Percentiles rank a stretch among this genome's conserved stretches.
Conservation (phyloP, 2,888 invertebrate genomes). For the Acanthococcus lagerstroemiae region DNA sequence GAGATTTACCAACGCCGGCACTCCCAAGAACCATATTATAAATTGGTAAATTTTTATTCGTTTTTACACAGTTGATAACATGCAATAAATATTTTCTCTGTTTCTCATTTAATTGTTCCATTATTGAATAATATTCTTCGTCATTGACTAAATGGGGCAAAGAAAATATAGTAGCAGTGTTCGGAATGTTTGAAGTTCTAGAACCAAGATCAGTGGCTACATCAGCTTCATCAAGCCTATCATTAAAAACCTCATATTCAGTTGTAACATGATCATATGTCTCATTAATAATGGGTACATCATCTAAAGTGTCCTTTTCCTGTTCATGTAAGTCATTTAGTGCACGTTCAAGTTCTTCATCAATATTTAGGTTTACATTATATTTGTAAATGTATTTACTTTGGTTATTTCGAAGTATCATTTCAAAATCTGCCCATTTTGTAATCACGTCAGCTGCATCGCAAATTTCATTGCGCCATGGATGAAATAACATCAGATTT, state of each 20-base stretch:
- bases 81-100: constrained; percentile 33
- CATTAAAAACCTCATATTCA: neutral
- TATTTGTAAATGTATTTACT: neutral
- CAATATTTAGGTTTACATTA: too few relatives aligned
- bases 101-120: constrained; percentile 33
- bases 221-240: constrained; percentile 3
- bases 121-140: constrained; percentile 31
- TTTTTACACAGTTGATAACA: constrained; percentile 32
- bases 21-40: constrained; percentile 33
- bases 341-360: neutral
- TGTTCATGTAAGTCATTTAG: neutral
- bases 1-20: constrained; percentile 37
- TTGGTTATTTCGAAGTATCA: neutral
- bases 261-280: neutral
- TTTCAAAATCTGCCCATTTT: too few relatives aligned
- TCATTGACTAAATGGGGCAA: constrained; percentile 31
- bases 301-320: neutral
- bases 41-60: constrained; percentile 20
- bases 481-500: too few relatives aligned
- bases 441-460: too few relatives aligned
- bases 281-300: neutral
- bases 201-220: neutral
- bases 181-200: neutral
- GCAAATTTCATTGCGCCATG: too few relatives aligned
- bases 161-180: neutral